Conservation (phyloP, 2,888 invertebrate genomes). For the Aricia artaxerxes region DNA sequence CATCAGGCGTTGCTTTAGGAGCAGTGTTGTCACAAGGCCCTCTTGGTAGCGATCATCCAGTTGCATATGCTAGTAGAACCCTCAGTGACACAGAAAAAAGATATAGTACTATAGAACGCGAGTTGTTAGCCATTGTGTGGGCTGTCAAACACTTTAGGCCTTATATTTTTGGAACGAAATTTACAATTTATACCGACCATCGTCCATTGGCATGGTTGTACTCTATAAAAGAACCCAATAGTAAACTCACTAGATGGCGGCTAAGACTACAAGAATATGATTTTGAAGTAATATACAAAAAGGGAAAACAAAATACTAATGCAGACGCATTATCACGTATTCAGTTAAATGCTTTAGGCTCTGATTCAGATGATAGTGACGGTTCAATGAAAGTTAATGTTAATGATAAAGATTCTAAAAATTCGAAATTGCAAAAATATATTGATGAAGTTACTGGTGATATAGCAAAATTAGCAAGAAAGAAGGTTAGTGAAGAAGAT, state of each 20-base stretch:
- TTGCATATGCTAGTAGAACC: constrained; percentile 38
- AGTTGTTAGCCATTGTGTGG: constrained; percentile 40
- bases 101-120: constrained; percentile 37
- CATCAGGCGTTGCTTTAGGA: constrained; percentile 46
- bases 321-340: constrained; percentile 44
- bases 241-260: constrained; percentile 39
- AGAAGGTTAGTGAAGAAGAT: no score
- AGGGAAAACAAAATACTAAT: constrained; percentile 47
- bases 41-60: constrained; percentile 45
- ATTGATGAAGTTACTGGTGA: constrained; percentile 21
- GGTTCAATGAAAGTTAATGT: no score
- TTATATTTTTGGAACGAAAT: constrained; percentile 50
- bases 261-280: constrained; percentile 40
- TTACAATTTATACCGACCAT: constrained; percentile 41
- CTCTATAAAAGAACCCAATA: constrained; percentile 40
- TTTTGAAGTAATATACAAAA: constrained; percentile 44
- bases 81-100: constrained; percentile 32
- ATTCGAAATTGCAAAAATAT: no score
- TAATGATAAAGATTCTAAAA: no score
- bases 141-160: constrained; percentile 43
- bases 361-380: constrained; percentile 25
- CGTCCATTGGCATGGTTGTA: constrained; percentile 39
- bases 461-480: background rate
- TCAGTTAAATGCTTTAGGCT: constrained; percentile 35
- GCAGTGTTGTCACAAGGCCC: constrained; percentile 47